These are phyloP conservation scores for Elanoides forficatus DNA, from an alignment of 2,113 vertebrate genomes.

Conservation along the genomic window DNA sequence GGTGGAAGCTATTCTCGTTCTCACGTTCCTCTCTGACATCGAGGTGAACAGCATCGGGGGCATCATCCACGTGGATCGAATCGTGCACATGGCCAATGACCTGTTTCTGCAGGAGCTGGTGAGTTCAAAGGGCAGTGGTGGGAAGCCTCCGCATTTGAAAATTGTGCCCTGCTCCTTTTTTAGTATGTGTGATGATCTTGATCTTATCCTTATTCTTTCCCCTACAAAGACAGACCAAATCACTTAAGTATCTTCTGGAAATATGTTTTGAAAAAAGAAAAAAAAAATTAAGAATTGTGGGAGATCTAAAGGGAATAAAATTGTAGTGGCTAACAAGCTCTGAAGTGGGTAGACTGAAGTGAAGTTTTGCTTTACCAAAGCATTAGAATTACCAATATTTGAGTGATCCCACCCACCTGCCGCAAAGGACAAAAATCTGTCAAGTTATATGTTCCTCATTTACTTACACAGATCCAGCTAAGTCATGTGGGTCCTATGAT, in stretches of 20 bases:
- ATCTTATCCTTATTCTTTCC: not conserved
- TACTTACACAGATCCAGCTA: not conserved
- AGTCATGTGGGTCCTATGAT: not conserved
- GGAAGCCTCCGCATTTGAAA: not conserved
- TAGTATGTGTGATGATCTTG: not conserved
- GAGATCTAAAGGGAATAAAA: not conserved
- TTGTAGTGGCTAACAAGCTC: not conserved
- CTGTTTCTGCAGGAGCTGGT: conserved; percentile 94
- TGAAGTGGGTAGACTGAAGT: not conserved
- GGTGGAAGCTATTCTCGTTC: conserved; percentile 91
- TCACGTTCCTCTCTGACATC: conserved; percentile 87
- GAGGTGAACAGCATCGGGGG: conserved; percentile 90
- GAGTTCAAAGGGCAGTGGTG: not conserved
- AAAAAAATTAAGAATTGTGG: not conserved
- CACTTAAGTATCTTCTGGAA: not conserved
- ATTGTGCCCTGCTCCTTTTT: not conserved
- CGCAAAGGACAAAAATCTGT: not conserved
- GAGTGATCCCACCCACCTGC: not conserved
- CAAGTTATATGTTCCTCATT: not conserved
- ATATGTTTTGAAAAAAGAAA: not conserved
- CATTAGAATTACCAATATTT: not conserved
- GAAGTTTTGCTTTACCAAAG: not conserved
- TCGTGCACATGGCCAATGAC: conserved; percentile 91
- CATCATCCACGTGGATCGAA: conserved; percentile 84
- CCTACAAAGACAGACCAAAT: not conserved